phyloP scores from a whole-genome alignment of 2,888 invertebrate species.

The Erebia epiphron region DNA sequence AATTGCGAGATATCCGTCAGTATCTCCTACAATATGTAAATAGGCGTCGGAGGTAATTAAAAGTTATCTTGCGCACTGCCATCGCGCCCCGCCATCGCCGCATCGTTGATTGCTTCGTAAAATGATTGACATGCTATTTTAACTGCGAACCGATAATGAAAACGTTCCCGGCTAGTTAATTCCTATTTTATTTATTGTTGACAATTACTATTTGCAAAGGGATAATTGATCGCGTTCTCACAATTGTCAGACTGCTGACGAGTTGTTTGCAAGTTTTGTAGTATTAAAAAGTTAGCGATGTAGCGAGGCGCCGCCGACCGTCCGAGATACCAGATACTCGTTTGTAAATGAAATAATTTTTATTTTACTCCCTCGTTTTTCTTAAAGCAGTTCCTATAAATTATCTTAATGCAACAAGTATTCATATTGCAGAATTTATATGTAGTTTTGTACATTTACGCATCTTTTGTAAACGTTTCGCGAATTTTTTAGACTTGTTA shows the following conservation, averaged over 20 bases:
- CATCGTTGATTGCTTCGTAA: conserved; percentile 73
- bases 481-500: conserved; percentile 53
- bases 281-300: conserved; percentile 60
- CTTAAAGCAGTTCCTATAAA: conserved; percentile 56
- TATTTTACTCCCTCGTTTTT: conserved; percentile 54
- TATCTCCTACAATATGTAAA: conserved; percentile 80
- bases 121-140: conserved; percentile 80
- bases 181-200: conserved; percentile 74
- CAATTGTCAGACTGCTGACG: conserved; percentile 76
- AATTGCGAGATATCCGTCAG: conserved; percentile 77
- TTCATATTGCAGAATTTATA: conserved; percentile 56
- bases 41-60: conserved; percentile 80
- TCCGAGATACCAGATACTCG: conserved; percentile 55
- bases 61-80: conserved; percentile 76
- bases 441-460: conserved; percentile 51
- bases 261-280: conserved; percentile 70
- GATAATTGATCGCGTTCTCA: conserved; percentile 82
- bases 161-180: conserved; percentile 69
- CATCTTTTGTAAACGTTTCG: conserved; percentile 45
- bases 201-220: conserved; percentile 77
- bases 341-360: conserved; percentile 56
- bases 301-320: conserved; percentile 59
- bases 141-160: conserved; percentile 76
- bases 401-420: conserved; percentile 73
- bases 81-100: conserved; percentile 51